Evolutionary conservation across 2,113 vertebrate species (phyloP).

Genomic region (Terrapene triunguis): DNA sequence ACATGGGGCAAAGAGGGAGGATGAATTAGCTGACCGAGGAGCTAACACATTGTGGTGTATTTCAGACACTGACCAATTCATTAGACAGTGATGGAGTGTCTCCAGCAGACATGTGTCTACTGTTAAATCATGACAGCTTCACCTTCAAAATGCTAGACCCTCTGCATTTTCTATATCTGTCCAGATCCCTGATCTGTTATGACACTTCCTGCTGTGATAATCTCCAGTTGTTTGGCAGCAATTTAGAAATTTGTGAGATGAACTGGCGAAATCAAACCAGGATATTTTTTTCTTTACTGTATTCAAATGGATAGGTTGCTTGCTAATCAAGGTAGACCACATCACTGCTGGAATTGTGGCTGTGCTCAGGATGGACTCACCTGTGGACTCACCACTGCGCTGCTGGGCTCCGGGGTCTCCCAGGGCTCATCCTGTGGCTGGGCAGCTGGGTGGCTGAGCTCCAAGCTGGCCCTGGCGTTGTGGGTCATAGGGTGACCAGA

Average conservation of each 20-base stretch:
- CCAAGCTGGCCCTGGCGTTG: no score
- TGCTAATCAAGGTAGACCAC: neutral
- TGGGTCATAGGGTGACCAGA: no score
- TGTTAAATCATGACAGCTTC: accelerated
- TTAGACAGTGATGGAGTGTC: neutral
- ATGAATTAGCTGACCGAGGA: neutral
- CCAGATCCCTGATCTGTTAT: neutral
- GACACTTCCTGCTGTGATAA: neutral
- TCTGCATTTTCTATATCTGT: neutral
- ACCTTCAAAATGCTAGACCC: neutral
- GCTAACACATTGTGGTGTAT: neutral
- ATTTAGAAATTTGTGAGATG: neutral
- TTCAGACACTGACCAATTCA: neutral
- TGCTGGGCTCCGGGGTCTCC: no score
- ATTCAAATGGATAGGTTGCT: neutral
- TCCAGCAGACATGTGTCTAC: neutral
- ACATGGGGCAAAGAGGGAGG: neutral
- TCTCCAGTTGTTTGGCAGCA: neutral
- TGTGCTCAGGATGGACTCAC: no score
- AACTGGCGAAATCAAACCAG: neutral
- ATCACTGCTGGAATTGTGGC: neutral
- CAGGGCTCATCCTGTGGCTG: no score
- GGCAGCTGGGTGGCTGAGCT: no score
- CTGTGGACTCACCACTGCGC: no score
- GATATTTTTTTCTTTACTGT: neutral